phyloP scores from a whole-genome alignment of 2,888 invertebrate species.

The Luffia ferchaultella region DNA sequence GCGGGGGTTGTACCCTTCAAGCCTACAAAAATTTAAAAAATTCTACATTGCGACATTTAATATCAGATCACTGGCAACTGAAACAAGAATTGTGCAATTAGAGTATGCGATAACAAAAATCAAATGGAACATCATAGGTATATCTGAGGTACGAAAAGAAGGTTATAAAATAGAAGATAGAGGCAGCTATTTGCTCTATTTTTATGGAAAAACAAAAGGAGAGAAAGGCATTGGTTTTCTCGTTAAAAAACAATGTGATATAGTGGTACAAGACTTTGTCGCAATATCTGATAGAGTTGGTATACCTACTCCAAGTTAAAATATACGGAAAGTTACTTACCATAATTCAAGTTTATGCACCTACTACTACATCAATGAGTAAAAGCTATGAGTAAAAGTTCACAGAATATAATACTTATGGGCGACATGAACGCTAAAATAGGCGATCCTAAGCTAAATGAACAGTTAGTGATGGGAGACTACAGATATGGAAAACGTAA shows the following conservation, averaged over 20 bases:
- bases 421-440: too few relatives aligned
- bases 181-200: too few relatives aligned
- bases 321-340: too few relatives aligned
- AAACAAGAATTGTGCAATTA: constrained; percentile 3
- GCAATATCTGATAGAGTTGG: too few relatives aligned
- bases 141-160: background rate
- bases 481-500: too few relatives aligned
- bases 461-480: too few relatives aligned
- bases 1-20: background rate
- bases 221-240: background rate
- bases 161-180: too few relatives aligned
- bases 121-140: background rate
- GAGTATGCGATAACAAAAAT: background rate
- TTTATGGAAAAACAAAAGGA: background rate
- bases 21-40: background rate
- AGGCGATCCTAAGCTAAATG: too few relatives aligned
- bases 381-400: background rate
- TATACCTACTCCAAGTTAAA: too few relatives aligned
- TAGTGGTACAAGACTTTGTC: background rate
- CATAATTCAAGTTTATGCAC: background rate
- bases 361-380: background rate
- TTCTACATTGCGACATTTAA: constrained; percentile 3
- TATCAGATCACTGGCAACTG: constrained; percentile 5
- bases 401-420: background rate
- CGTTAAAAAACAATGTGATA: background rate